Base-by-base conservation (phyloP, 2,113 vertebrate genomes). In the Lophura nycthemera region DNA sequence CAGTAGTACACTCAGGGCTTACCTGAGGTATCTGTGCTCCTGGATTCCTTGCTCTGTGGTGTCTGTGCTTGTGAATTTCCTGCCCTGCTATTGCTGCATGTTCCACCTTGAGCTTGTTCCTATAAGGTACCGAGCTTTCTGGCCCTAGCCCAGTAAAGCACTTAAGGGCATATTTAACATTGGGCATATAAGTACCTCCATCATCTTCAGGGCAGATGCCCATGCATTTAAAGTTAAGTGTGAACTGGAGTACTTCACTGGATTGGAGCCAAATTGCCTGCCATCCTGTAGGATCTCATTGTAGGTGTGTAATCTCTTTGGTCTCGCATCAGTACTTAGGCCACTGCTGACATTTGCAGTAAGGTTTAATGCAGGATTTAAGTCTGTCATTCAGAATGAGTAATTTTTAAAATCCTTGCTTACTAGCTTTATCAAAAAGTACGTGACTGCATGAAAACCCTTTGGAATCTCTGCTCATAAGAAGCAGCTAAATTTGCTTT, bases 121-220 rank as follows among this genome's bases (percentile, higher is more conserved):
- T 90, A 71, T 72, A 70, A 94, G 59, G 48, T 86, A 10, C 36
- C 24, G 24, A 90, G 80, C 59, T 90, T 69, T 88, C 73, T 96
- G 95, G 90, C 85, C n/a, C 52, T 56, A 54, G 56, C 63, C 59
- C 93, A 96, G 42, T 65, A 82, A 93, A 94, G 83, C 90, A 92
- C 92, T 96, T 96, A 92, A 38, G 88, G 61, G 25, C n/a, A 24
- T 79, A 47, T 72, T 94, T 93, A 90, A 50, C 21, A 34, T 81
- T 61, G 82, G 60, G 40, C 29, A 4, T 88, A 1, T 43, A 50
- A 90, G 61, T 86, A 84, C 54, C 69, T 81, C 57, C 63, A 75
- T 81, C 86, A 57, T 92, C 65, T 54, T 64, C 36, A 21, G 47
- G n/a, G 59, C 50, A 91, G 11, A 38, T 88, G 76, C 38, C 70